Conservation (phyloP, 2,797 vertebrate genomes). For the Craterocephalus amniculus region DNA sequence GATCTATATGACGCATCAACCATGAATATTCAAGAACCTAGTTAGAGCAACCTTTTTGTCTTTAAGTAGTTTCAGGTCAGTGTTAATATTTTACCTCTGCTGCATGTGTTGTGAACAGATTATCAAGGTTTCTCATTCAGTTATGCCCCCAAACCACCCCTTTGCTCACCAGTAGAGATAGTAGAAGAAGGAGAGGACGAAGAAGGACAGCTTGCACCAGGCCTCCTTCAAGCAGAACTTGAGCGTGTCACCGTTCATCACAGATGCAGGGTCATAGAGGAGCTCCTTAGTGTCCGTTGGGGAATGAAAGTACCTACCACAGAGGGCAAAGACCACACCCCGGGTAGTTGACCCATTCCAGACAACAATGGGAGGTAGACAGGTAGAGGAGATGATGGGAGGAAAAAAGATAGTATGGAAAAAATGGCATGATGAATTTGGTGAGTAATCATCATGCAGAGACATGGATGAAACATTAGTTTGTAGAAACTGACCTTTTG, state of each 20-base stretch:
- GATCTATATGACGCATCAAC: background rate
- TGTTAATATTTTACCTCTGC: background rate
- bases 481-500: conserved; percentile 16
- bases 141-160: conserved; percentile 10
- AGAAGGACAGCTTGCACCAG: conserved; percentile 99
- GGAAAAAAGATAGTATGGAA: conserved; percentile 48
- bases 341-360: conserved; percentile 80
- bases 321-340: conserved; percentile 76
- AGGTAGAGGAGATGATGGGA: conserved; percentile 26
- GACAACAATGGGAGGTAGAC: conserved; percentile 16
- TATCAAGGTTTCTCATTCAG: conserved; percentile 40
- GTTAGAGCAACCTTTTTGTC: conserved; percentile 4
- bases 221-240: conserved; percentile 98
- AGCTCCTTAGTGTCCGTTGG: conserved; percentile 95
- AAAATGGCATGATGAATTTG: conserved; percentile 71
- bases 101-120: conserved; percentile 37
- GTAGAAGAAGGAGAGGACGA: conserved; percentile 98
- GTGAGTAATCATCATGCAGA: conserved; percentile 55
- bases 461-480: conserved; percentile 41
- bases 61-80: conserved; percentile 1
- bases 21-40: conserved; percentile 7
- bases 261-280: conserved; percentile 93
- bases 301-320: conserved; percentile 95
- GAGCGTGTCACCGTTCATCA: conserved; percentile 96
- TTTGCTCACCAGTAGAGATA: conserved; percentile 96